Evolutionary conservation across 2,113 vertebrate species (phyloP).

Genomic region (Morone chrysops): DNA sequence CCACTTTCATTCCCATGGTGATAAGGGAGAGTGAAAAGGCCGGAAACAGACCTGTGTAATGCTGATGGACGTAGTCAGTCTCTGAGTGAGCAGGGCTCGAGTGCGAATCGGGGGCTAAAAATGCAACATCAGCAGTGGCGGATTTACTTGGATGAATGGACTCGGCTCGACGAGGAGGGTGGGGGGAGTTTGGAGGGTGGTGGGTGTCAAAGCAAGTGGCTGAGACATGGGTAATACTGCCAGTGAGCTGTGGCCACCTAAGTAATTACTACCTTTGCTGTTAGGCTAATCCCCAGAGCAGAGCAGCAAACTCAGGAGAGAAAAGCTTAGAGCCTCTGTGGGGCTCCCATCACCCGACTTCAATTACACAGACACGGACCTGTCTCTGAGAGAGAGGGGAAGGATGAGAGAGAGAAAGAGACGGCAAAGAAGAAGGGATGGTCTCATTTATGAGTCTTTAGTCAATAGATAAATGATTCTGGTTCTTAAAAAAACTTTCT

Average conservation of each 20-base stretch:
- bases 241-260: constrained; percentile 75
- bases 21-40: constrained; percentile 67
- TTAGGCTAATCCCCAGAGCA: constrained; percentile 70
- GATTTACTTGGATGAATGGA: constrained; percentile 78
- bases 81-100: constrained; percentile 33
- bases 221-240: constrained; percentile 74
- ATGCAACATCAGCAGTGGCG: constrained; percentile 74
- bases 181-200: constrained; percentile 12
- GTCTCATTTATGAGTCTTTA: not conserved
- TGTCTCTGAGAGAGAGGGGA: constrained; percentile 14
- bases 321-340: constrained; percentile 40
- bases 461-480: not conserved
- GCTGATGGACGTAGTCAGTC: constrained; percentile 73
- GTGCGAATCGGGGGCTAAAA: constrained; percentile 43
- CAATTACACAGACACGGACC: constrained; percentile 43
- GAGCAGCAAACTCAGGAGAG: constrained; percentile 60
- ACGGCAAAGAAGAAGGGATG: not conserved
- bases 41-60: constrained; percentile 69
- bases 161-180: constrained; percentile 11
- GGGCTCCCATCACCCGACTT: constrained; percentile 47
- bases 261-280: constrained; percentile 76
- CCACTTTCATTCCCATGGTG: constrained; percentile 58
- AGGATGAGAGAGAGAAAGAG: not conserved
- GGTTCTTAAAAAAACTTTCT: not conserved
- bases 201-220: constrained; percentile 75